These are phyloP conservation scores for Heteromyza rotundicornis DNA, from an alignment of 2,888 invertebrate species.

Conservation along the genomic window DNA sequence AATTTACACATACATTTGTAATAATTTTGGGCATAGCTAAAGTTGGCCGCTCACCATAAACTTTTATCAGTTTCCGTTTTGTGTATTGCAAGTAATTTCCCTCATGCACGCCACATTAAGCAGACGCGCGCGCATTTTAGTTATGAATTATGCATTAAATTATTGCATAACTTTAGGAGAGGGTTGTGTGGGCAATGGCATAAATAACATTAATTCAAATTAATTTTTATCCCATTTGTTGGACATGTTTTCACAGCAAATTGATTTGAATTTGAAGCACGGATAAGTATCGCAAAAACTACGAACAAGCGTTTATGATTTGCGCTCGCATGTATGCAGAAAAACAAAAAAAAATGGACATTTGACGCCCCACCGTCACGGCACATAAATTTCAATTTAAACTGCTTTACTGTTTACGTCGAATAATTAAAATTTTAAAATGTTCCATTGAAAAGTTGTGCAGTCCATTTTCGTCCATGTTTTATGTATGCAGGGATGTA, in stretches of 20 bases:
- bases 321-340: background rate
- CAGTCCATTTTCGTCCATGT: background rate
- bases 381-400: background rate
- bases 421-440: conserved; percentile 22
- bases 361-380: too few species aligned
- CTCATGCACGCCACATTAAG: background rate
- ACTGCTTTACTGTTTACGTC: conserved; percentile 11
- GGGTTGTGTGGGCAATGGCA: background rate
- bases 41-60: too few species aligned
- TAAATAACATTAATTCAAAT: background rate
- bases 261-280: conserved; percentile 26
- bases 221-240: background rate
- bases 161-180: background rate
- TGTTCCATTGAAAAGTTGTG: background rate
- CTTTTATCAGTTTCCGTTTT: too few species aligned
- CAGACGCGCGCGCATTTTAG: background rate
- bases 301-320: background rate
- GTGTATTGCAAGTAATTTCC: too few species aligned
- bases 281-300: background rate
- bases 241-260: conserved; percentile 21
- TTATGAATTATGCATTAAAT: background rate
- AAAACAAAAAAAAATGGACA: too few species aligned
- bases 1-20: too few species aligned
- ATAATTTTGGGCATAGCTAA: too few species aligned
- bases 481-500: too few species aligned